These are phyloP conservation scores for Lithosia quadra DNA, from an alignment of 2,888 invertebrate genomes.

Conservation along the genomic window DNA sequence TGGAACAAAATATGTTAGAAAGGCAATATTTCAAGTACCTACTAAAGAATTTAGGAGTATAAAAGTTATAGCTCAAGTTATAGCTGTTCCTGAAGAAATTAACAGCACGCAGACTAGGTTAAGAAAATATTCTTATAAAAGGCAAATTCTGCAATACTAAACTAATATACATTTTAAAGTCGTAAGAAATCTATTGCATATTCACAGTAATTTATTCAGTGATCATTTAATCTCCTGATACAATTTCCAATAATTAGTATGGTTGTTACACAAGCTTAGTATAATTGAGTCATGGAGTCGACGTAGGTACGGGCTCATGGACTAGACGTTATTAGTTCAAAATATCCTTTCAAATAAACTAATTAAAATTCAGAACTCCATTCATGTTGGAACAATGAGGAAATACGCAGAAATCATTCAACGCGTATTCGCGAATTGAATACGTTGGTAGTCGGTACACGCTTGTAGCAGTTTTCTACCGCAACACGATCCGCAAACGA, in stretches of 20 bases:
- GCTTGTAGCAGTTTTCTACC: conserved; percentile 77
- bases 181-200: conserved; percentile 15
- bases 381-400: conserved; percentile 82
- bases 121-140: conserved; percentile 44
- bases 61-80: neutral
- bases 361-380: conserved; percentile 78
- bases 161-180: conserved; percentile 32
- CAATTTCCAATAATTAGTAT: conserved; percentile 20
- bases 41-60: no score
- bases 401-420: conserved; percentile 83
- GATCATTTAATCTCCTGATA: neutral
- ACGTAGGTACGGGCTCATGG: conserved; percentile 11
- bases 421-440: conserved; percentile 80
- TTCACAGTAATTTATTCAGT: conserved; percentile 21
- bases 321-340: conserved; percentile 30
- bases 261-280: neutral
- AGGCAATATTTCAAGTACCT: no score
- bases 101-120: neutral
- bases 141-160: conserved; percentile 19
- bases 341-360: conserved; percentile 43
- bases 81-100: neutral
- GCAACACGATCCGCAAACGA: conserved; percentile 49
- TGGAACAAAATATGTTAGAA: neutral
- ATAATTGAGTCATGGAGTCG: conserved; percentile 10
- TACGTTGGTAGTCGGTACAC: conserved; percentile 75